Conservation (phyloP, 2,797 vertebrate genomes). For the Pangasius djambal region DNA sequence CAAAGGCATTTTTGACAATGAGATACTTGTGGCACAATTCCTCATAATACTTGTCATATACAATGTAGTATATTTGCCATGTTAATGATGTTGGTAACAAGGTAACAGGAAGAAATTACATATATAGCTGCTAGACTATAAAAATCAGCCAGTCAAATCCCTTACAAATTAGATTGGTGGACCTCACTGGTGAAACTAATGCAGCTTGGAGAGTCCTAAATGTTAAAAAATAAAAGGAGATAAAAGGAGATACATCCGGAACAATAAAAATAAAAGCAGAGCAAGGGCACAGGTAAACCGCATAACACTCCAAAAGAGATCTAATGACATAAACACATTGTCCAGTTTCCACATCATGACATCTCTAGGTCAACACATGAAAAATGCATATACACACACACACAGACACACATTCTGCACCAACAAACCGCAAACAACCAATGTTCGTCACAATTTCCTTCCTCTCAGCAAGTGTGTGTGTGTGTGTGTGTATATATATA, state of each 20-base stretch:
- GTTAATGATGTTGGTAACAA: neutral
- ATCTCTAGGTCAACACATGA: neutral
- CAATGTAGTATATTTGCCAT: neutral
- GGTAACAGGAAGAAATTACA: neutral
- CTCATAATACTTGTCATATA: neutral
- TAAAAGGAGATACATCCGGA: neutral
- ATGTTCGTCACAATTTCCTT: neutral
- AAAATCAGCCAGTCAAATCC: too few species aligned
- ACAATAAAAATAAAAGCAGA: neutral
- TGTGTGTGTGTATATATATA: too few species aligned
- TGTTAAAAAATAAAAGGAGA: neutral
- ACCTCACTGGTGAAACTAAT: neutral
- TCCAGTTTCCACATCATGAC: neutral
- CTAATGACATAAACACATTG: neutral
- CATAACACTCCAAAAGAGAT: neutral
- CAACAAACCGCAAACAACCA: neutral
- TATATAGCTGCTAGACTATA: too few species aligned
- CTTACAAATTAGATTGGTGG: too few species aligned
- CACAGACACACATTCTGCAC: neutral
- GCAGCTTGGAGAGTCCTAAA: neutral
- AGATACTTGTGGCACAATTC: neutral
- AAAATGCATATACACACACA: neutral
- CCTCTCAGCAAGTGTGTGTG: neutral
- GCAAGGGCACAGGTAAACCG: neutral
- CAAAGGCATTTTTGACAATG: conserved; percentile 2